Evolutionary conservation across 2,888 invertebrate genomes (phyloP).

Genomic region (Orthonevra nobilis): DNA sequence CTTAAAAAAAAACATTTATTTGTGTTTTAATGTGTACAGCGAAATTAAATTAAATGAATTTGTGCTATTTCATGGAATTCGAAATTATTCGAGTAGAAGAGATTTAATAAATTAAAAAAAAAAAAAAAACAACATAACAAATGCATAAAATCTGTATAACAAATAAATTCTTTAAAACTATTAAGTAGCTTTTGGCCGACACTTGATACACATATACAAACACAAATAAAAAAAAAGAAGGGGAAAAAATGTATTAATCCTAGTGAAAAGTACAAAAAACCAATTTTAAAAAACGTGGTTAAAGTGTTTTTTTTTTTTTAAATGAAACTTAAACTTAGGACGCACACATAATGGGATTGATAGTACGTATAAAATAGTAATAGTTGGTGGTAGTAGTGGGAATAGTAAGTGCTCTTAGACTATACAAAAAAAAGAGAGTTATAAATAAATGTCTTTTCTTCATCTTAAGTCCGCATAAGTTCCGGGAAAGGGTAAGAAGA

Average conservation of each 20-base stretch:
- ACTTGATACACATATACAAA: conserved; percentile 20
- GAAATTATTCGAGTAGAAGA: conserved; percentile 60
- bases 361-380: conserved; percentile 45
- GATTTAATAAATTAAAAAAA: conserved; percentile 50
- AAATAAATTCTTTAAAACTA: conserved; percentile 43
- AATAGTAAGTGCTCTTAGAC: conserved; percentile 43
- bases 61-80: conserved; percentile 58
- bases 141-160: conserved; percentile 41
- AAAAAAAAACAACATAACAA: conserved; percentile 47
- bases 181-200: conserved; percentile 64
- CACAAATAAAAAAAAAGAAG: conserved; percentile 36
- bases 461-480: conserved; percentile 76
- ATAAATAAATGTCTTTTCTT: conserved; percentile 14
- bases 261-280: too few relatives aligned
- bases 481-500: conserved; percentile 63
- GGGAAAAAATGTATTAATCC: conserved; percentile 10
- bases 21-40: conserved; percentile 44
- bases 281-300: too few relatives aligned
- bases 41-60: conserved; percentile 25
- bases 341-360: conserved; percentile 44
- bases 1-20: conserved; percentile 61
- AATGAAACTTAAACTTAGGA: conserved; percentile 33
- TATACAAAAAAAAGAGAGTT: conserved; percentile 2
- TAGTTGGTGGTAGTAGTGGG: conserved; percentile 40
- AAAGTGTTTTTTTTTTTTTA: too few relatives aligned